A percentile compares a stretch with the other conserved stretches of the same genome.
Evolutionary conservation across 2,797 vertebrate genomes (phyloP).

Genomic region (Rhynchotus rufescens): DNA sequence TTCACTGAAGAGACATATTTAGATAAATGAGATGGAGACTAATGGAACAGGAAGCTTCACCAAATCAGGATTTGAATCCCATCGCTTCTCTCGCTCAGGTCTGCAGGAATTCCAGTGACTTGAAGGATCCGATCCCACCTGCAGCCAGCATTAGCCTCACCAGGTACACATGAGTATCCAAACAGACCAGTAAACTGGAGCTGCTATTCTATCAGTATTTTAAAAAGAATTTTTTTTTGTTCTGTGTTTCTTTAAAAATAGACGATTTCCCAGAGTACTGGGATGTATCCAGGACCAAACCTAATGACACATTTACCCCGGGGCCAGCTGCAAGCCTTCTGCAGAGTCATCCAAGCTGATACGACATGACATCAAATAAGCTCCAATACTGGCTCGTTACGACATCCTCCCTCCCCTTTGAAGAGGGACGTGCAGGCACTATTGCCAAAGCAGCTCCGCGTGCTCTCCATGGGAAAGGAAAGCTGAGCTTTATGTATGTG

Average conservation of each 20-base stretch:
- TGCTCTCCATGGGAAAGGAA: background rate
- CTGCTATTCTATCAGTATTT: background rate
- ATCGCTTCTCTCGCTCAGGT: background rate
- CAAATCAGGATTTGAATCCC: background rate
- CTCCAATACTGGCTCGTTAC: background rate
- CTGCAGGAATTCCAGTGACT: background rate
- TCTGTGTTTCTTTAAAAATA: too few relatives aligned
- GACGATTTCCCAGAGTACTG: rapidly evolving
- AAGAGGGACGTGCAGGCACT: background rate
- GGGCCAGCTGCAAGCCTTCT: background rate
- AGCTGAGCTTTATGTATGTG: background rate
- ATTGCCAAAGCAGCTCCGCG: background rate
- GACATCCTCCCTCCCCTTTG: too few relatives aligned
- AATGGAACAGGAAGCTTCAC: background rate
- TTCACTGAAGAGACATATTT: background rate
- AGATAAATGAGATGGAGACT: background rate
- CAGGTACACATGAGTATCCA: background rate
- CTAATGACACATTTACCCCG: background rate
- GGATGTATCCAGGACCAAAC: background rate
- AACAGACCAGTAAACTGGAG: background rate
- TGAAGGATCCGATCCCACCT: background rate
- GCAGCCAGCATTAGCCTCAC: background rate
- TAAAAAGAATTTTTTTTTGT: background rate
- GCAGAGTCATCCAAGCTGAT: background rate
- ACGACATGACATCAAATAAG: background rate